phyloP scores from a whole-genome alignment of 2,113 vertebrate species.

The Hiodon tergisus region DNA sequence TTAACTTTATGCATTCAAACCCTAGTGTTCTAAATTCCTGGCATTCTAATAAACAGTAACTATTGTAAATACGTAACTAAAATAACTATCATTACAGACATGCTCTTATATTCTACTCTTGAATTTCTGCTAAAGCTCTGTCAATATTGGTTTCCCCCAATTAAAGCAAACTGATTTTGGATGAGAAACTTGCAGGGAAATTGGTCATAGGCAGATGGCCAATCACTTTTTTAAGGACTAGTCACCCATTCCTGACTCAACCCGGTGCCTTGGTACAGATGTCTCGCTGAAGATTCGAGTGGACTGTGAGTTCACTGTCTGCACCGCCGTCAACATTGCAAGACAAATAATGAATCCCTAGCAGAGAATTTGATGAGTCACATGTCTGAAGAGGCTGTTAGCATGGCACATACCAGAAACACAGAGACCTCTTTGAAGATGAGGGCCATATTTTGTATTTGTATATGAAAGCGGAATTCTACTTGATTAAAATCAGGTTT shows the following conservation, averaged over 20 bases:
- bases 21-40: no score
- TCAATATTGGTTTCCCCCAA: neutral
- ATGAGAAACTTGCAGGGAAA: neutral
- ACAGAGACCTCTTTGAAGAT: neutral
- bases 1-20: no score
- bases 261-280: neutral
- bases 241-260: conserved; percentile 4
- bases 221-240: neutral
- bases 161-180: neutral
- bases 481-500: no score
- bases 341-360: conserved; percentile 5
- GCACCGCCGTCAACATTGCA: neutral
- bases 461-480: no score
- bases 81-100: neutral
- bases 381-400: neutral
- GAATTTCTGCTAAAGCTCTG: neutral
- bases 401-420: neutral
- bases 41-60: neutral
- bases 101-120: neutral
- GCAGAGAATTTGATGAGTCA: neutral
- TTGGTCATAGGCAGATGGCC: conserved; percentile 4
- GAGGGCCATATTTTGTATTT: no score
- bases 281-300: neutral
- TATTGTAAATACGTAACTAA: neutral
- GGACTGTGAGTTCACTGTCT: no score